Base-by-base conservation (phyloP, 2,797 vertebrate species). In the Rhinichthys osculus region DNA sequence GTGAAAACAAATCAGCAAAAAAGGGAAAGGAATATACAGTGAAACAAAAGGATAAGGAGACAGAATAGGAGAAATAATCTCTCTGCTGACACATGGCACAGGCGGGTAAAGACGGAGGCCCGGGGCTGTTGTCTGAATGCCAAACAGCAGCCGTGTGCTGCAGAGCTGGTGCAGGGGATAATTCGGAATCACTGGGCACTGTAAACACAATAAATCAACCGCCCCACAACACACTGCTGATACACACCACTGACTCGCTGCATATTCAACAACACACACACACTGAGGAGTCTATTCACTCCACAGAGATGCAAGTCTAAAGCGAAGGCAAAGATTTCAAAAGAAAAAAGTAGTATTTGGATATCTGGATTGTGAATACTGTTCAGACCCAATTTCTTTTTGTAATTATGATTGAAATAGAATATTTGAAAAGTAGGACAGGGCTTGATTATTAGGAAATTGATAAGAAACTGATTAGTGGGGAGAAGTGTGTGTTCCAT, bases 161-260 rank as follows among this genome's bases (percentile, higher is more conserved):
- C 87, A 87, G 80, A 84, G 84, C 86, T 70, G 67, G 84, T 44
- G 83, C 76, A 78, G 73, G 84, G 87, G 86, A 88, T 90, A 89
- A 90, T 87, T 87, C 79, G 84, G 85, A 90, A 89, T 87, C 87
- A 89, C 88, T 88, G 86, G 76, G 67, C 54, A 87, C 78, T 87
- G 87, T 89, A 89, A 90, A 93, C 85, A 92, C 88, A 88, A 91
- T 90, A 89, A 90, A 92, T 93, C 91, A 91, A 89, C 87, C 79
- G 81, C 84, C 86, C 81, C 66, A 67, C 44, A 85, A 88, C 83
- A 67, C 33, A 85, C 47, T 77, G 64, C 78, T 77, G 77, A 27
- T 67, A 76, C 78, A 87, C 27, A 64, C 89, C 66, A 84, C 81
- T 84, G 83, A 82, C 83, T 80, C 54, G 9, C 90, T 89, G 89